Conservation (phyloP, 2,113 vertebrate genomes). For the Gopherus evgoodei region DNA sequence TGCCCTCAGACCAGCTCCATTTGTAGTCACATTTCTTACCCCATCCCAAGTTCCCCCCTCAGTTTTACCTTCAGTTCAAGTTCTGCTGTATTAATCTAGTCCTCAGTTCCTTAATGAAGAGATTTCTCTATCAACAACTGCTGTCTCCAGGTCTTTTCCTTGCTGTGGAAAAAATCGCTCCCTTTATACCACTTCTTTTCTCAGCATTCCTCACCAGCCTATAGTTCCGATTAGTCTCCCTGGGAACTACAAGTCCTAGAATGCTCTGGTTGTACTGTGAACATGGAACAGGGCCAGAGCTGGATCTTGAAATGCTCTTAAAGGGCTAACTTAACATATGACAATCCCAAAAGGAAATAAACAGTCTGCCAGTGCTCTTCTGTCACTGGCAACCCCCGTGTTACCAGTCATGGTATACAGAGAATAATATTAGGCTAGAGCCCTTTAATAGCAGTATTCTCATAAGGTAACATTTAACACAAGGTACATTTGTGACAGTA, state of each 20-base stretch:
- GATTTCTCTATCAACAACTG: not conserved
- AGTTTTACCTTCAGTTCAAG: too few relatives aligned
- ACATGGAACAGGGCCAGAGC: not conserved
- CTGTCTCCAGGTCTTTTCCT: not conserved
- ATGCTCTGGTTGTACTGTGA: not conserved
- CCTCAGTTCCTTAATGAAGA: not conserved
- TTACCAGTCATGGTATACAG: not conserved
- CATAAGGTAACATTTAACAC: not conserved
- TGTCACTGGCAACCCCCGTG: not conserved
- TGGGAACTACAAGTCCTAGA: not conserved
- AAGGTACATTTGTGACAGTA: not conserved
- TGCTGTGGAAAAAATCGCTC: not conserved
- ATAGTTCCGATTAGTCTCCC: not conserved
- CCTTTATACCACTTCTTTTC: not conserved
- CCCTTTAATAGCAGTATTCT: not conserved
- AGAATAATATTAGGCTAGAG: not conserved
- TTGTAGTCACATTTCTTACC: not conserved
- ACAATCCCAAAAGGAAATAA: not conserved
- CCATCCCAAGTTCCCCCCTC: not conserved
- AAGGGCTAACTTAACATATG: not conserved
- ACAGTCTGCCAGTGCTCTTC: not conserved
- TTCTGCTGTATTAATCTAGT: not conserved
- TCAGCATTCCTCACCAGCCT: not conserved
- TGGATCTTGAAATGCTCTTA: not conserved
- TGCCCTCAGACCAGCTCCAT: too few relatives aligned